Conservation (phyloP, 2,888 invertebrate genomes). For the Xanthostigma xanthostigma region DNA sequence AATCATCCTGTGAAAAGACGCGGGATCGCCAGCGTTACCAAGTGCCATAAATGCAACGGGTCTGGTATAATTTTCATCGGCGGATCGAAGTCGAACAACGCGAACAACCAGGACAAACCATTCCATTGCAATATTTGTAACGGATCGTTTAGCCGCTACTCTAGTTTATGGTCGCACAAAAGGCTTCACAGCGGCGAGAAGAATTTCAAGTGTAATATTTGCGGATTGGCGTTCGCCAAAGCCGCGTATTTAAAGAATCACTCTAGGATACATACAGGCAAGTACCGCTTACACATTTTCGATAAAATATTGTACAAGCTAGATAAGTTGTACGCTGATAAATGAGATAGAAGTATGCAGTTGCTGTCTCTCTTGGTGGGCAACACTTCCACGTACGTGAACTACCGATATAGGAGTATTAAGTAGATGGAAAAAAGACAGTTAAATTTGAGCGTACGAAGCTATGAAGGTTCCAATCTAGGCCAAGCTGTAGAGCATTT, state of each 20-base stretch:
- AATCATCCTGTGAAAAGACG: slow-evolving; percentile 72
- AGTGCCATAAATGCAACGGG: slow-evolving; percentile 80
- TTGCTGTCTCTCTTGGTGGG: too few relatives aligned
- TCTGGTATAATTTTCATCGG: slow-evolving; percentile 74
- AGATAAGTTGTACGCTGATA: too few relatives aligned
- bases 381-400: too few relatives aligned
- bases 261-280: slow-evolving; percentile 70
- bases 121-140: slow-evolving; percentile 82
- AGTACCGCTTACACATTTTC: too few relatives aligned
- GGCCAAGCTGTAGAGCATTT: too few relatives aligned
- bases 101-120: slow-evolving; percentile 57
- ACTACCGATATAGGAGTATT: too few relatives aligned
- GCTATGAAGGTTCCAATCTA: too few relatives aligned
- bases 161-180: slow-evolving; percentile 79
- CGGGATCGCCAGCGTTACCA: slow-evolving; percentile 68
- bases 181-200: slow-evolving; percentile 71
- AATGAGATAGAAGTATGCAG: too few relatives aligned
- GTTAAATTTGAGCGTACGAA: too few relatives aligned
- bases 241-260: slow-evolving; percentile 84
- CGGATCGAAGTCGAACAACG: slow-evolving; percentile 43
- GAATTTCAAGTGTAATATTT: slow-evolving; percentile 78
- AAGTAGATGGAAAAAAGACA: too few relatives aligned
- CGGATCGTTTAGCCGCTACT: slow-evolving; percentile 67
- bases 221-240: slow-evolving; percentile 76
- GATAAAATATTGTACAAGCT: too few relatives aligned